A percentile compares a stretch with the other conserved stretches of the same genome.
phyloP scores from a whole-genome alignment of 2,797 vertebrate genomes.

The Girardinus metallicus region DNA sequence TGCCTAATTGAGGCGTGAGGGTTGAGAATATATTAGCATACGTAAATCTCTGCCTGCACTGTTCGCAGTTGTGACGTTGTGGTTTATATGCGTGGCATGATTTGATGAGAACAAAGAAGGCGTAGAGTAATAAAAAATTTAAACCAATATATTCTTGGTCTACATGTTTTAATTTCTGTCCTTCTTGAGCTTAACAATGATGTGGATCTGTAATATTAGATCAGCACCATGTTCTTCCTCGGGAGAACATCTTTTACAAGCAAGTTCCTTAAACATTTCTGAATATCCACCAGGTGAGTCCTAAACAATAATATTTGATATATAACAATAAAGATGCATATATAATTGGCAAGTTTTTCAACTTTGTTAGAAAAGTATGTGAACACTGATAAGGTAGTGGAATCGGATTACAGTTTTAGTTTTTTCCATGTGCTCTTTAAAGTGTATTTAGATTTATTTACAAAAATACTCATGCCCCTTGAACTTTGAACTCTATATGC shows the following conservation, averaged over 20 bases:
- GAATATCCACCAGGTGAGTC: background rate
- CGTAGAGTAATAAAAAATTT: background rate
- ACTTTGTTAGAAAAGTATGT: background rate
- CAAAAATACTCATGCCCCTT: background rate
- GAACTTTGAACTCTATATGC: background rate
- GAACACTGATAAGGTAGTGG: background rate
- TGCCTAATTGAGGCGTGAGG: conserved; percentile 16
- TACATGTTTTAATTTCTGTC: background rate
- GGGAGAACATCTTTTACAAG: background rate
- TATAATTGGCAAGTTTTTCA: conserved; percentile 20
- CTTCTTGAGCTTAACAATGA: background rate
- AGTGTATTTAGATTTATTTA: background rate
- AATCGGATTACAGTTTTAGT: background rate
- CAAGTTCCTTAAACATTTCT: background rate
- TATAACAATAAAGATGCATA: background rate
- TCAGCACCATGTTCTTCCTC: background rate
- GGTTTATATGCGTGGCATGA: background rate
- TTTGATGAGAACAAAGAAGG: background rate
- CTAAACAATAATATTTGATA: background rate
- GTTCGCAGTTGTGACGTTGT: background rate
- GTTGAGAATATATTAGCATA: conserved; percentile 19
- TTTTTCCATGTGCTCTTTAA: background rate
- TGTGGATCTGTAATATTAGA: background rate
- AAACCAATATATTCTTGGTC: background rate
- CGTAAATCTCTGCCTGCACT: conserved; percentile 5